Evolutionary conservation across 1,140 invertebrate genomes (phyloP).

Genomic region (Artemia franciscana): DNA sequence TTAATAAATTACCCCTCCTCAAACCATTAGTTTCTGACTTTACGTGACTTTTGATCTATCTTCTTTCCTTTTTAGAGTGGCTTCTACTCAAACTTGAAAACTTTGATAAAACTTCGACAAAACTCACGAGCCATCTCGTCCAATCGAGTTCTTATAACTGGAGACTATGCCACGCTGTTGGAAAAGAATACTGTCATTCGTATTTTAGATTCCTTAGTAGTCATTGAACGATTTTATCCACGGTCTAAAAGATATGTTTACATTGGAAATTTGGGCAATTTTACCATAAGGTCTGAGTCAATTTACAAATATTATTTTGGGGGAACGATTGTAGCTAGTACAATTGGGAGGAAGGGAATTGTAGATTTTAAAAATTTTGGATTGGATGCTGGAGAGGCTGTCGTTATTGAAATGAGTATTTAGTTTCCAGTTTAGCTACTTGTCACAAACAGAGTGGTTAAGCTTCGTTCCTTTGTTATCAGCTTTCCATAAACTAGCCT

Average conservation of each 20-base stretch:
- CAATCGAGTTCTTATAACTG: background rate
- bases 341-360: background rate
- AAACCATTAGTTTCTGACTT: too few species aligned
- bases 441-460: too few species aligned
- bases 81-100: background rate
- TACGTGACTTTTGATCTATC: too few species aligned
- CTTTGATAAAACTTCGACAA: background rate
- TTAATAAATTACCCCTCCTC: too few species aligned
- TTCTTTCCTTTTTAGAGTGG: background rate
- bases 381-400: background rate
- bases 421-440: too few species aligned
- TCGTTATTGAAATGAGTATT: background rate
- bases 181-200: background rate
- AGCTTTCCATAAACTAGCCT: too few species aligned
- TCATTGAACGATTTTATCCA: background rate
- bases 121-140: background rate
- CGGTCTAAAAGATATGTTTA: background rate
- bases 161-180: background rate
- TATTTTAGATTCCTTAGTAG: background rate
- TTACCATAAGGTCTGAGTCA: background rate
- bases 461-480: too few species aligned
- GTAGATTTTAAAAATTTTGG: background rate
- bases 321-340: background rate
- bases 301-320: background rate
- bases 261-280: background rate